These are phyloP conservation scores for Heliconius himera DNA, from an alignment of 1,140 invertebrate genomes.

Conservation along the genomic window DNA sequence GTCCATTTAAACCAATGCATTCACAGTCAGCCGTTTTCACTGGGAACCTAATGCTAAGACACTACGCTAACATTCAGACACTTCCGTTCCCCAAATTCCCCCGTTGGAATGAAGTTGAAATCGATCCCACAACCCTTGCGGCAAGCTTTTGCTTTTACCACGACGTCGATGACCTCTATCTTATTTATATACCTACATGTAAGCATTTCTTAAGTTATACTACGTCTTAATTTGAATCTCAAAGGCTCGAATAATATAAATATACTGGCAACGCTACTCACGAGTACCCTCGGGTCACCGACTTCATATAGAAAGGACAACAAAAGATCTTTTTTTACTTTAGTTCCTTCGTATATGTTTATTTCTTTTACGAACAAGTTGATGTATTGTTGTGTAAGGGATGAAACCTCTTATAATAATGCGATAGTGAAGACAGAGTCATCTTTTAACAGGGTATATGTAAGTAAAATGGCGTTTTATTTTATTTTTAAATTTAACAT, in stretches of 20 bases:
- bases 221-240: background rate
- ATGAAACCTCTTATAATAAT: conserved; percentile 37
- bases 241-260: background rate
- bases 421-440: conserved; percentile 13
- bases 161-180: too few relatives aligned
- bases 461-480: background rate
- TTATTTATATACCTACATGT: too few relatives aligned
- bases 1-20: too few relatives aligned
- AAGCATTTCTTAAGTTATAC: background rate
- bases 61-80: too few relatives aligned
- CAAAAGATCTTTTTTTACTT: conserved; percentile 26
- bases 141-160: too few relatives aligned
- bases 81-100: too few relatives aligned
- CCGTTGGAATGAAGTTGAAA: too few relatives aligned
- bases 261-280: background rate
- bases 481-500: background rate
- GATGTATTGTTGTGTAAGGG: conserved; percentile 31
- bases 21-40: too few relatives aligned
- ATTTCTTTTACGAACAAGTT: conserved; percentile 28
- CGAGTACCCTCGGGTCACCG: conserved; percentile 32
- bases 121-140: too few relatives aligned
- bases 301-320: conserved; percentile 30
- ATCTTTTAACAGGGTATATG: background rate
- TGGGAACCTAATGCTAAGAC: too few relatives aligned
- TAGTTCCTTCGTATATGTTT: conserved; percentile 26